A percentile compares a stretch with the other conserved stretches of the same genome.
phyloP scores from a whole-genome alignment of 2,797 vertebrate genomes.

The Pangasius krempfi region DNA sequence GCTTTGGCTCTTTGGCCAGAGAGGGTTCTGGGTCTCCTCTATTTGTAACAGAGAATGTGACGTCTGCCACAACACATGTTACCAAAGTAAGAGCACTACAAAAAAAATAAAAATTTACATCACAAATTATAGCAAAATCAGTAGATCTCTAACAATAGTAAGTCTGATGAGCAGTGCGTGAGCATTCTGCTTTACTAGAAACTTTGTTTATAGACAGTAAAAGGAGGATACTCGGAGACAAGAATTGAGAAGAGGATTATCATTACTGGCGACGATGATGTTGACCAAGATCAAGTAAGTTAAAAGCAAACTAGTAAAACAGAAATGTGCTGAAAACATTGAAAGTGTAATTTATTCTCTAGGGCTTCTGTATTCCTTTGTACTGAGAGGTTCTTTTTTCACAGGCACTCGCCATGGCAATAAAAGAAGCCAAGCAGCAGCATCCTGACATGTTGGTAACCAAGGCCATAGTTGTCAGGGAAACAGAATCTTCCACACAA shows the following conservation, averaged over 20 bases:
- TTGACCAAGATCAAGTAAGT: conserved; percentile 97
- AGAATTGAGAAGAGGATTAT: conserved; percentile 99
- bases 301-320: background rate
- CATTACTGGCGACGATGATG: conserved; percentile 97
- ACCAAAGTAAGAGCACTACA: conserved; percentile 84
- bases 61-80: conserved; percentile 94
- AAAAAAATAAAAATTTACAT: background rate
- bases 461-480: conserved; percentile 98
- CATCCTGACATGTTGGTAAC: conserved; percentile 99
- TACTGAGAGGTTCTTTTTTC: conserved; percentile 38
- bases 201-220: conserved; percentile 86
- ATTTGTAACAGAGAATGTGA: conserved; percentile 88
- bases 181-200: background rate
- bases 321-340: background rate
- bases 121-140: background rate
- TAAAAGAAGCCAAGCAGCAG: conserved; percentile 97
- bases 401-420: conserved; percentile 96
- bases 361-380: background rate
- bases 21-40: conserved; percentile 74
- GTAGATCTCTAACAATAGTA: background rate
- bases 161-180: background rate
- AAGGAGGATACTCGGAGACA: conserved; percentile 98
- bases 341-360: background rate
- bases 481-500: conserved; percentile 94
- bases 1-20: conserved; percentile 72